phyloP scores from a whole-genome alignment of 2,113 vertebrate species.

The Herpetotheres cachinnans region DNA sequence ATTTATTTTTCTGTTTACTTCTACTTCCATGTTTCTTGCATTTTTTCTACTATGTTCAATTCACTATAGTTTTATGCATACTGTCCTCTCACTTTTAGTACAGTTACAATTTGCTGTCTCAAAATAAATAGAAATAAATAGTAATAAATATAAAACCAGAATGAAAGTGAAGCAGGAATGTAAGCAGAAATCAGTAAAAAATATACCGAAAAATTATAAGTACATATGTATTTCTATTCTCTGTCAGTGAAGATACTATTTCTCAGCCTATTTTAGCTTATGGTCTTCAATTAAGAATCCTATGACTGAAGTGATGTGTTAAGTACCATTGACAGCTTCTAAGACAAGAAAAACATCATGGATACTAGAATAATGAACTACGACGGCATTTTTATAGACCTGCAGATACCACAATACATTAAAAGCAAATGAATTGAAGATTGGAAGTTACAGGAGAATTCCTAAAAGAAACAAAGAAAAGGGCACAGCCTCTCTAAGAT shows the following conservation, averaged over 20 bases:
- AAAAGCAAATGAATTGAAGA: not conserved
- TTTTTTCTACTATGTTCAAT: not conserved
- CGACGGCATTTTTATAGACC: not conserved
- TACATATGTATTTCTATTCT: not conserved
- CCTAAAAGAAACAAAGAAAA: not conserved
- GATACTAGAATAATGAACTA: not conserved
- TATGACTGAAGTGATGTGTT: not conserved
- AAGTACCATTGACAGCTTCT: not conserved
- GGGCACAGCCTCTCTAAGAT: not conserved
- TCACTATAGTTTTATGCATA: not conserved
- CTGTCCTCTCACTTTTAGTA: not conserved
- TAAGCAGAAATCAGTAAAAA: not conserved
- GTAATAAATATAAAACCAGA: not conserved
- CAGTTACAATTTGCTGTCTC: not conserved
- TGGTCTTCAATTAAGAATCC: not conserved
- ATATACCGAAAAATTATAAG: not conserved
- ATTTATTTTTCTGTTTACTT: not conserved
- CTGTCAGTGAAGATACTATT: not conserved
- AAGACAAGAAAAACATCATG: not conserved
- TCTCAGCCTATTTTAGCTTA: not conserved
- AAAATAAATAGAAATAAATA: not conserved
- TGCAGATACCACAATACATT: not conserved
- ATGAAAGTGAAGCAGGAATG: not conserved
- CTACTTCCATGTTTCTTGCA: not conserved
- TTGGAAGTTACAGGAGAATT: not conserved